Evolutionary conservation across 2,113 vertebrate genomes (phyloP).

Genomic region (Brachirus orientalis): DNA sequence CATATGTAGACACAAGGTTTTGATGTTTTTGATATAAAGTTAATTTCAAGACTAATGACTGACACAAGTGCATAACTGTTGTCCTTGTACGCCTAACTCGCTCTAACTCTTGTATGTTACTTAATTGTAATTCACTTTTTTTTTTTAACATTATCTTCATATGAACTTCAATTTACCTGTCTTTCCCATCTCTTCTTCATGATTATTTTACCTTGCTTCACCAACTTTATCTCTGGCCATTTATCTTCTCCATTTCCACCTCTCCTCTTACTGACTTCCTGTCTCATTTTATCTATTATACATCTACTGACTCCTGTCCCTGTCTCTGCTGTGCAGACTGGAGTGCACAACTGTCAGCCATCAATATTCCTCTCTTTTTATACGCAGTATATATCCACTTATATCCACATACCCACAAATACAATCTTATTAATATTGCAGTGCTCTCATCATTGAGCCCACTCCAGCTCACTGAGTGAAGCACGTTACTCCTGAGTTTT

Average conservation of each 20-base stretch:
- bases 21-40: not conserved
- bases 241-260: constrained; percentile 2
- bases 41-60: too few species aligned
- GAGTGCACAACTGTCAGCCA: not conserved
- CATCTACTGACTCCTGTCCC: constrained; percentile 21
- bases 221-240: constrained; percentile 2
- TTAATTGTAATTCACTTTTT: too few species aligned
- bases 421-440: constrained; percentile 42
- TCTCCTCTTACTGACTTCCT: constrained; percentile 1
- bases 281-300: constrained; percentile 13
- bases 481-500: constrained; percentile 48
- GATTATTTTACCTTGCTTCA: constrained; percentile 22
- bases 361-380: not conserved
- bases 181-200: not conserved
- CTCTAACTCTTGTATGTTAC: too few species aligned
- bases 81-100: too few species aligned
- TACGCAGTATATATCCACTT: not conserved
- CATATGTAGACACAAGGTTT: too few species aligned
- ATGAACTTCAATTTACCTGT: too few species aligned
- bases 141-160: too few species aligned
- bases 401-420: not conserved
- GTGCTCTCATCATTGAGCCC: constrained; percentile 29
- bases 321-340: constrained; percentile 1
- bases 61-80: too few species aligned
- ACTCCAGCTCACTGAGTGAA: constrained; percentile 31